Evolutionary conservation across 2,113 vertebrate genomes (phyloP), one percentile per base, ranked within the genome.

Genomic region (Columba livia): DNA sequence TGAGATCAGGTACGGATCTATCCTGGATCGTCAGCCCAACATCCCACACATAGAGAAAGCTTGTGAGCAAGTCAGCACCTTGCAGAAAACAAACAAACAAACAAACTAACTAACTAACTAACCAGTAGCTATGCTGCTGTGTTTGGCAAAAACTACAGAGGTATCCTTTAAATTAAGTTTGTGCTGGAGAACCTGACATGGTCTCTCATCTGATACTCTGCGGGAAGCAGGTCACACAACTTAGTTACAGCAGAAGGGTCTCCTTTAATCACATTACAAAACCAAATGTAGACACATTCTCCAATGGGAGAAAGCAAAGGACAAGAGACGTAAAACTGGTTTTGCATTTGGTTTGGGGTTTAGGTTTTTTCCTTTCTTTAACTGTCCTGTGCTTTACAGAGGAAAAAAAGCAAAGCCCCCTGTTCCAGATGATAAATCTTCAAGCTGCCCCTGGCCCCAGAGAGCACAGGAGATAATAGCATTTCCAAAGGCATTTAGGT

Each of bases 401-500:
- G 93, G 66, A 48, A n/a, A n/a, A n/a, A n/a, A 96, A 95, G 91
- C 79, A 91, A 94, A 90, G 83, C 31, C 51, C 91, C 70, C 82
- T 87, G 81, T 93, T 97, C 78, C 81, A 95, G 65, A 64, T 88
- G 58, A 95, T 95, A 92, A 94, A 95, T 95, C 83, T 86, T 62
- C 66, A 73, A 14, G 5, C 89, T 73, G 47, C 80, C 85, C 64
- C 77, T 89, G 88, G 93, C 78, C 83, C 82, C 78, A 66, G 88
- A 94, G 69, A 93, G 89, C 90, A 82, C 51, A 70, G 73, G 54
- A 95, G 95, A 95, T 95, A 97, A 95, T 58, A 90, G 84, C 79
- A 84, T 96, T 96, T 97, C 94, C 79, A 92, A 96, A 97, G 89
- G 71, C 89, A 84, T 93, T 95, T 90, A 92, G 92, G 58, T 95